A percentile compares a stretch with the other conserved stretches of the same genome.
Conservation (phyloP, 2,797 vertebrate species). For the Margarornis squamiger region DNA sequence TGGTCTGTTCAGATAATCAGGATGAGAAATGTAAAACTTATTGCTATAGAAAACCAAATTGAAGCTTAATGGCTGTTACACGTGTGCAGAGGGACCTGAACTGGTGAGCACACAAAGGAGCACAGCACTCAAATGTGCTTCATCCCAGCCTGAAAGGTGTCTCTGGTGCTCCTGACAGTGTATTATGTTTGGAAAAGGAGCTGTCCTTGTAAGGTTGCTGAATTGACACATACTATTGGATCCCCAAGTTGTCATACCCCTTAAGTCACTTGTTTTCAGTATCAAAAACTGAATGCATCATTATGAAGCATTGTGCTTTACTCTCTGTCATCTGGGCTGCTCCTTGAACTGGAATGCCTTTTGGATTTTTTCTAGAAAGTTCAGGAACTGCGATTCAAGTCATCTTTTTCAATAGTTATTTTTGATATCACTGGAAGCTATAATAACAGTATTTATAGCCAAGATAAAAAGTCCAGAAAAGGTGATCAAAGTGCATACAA, state of each 20-base stretch:
- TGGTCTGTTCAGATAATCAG: background rate
- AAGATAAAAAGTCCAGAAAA: background rate
- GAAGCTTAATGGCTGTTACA: background rate
- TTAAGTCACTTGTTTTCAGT: background rate
- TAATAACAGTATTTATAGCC: background rate
- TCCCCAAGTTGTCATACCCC: background rate
- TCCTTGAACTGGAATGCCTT: background rate
- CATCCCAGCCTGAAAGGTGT: background rate
- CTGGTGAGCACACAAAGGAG: background rate
- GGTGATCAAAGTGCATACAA: background rate
- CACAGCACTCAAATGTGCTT: background rate
- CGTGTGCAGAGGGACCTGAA: rapidly evolving
- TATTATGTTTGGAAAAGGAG: background rate
- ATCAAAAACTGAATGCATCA: background rate
- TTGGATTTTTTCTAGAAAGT: background rate
- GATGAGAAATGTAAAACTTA: background rate
- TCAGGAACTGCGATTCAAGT: background rate
- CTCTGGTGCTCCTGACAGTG: background rate
- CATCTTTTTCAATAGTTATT: background rate
- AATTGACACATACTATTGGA: background rate
- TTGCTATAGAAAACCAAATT: background rate
- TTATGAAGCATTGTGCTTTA: background rate
- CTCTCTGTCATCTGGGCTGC: background rate
- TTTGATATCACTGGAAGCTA: background rate
- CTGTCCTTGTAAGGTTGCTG: background rate